Evolutionary conservation across 2,113 vertebrate genomes (phyloP).

Genomic region (Elephas maximus): DNA sequence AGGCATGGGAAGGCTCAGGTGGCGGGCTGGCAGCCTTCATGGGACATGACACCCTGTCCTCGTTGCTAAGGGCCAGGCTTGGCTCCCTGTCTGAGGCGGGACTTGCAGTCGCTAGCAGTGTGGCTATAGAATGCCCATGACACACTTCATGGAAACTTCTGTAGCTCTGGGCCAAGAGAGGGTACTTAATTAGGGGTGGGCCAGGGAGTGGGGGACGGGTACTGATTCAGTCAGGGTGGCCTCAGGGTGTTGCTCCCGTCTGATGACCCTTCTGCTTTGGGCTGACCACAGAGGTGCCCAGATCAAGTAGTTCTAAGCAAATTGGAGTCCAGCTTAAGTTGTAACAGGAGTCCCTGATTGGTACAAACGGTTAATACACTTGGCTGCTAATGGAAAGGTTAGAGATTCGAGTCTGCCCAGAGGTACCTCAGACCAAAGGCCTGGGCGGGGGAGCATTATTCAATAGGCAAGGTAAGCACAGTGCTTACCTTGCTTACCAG

Average conservation of each 20-base stretch:
- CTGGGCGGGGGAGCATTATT: background rate
- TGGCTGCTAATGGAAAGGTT: background rate
- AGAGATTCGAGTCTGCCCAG: background rate
- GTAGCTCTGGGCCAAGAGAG: background rate
- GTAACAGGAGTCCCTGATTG: background rate
- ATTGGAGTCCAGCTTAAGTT: background rate
- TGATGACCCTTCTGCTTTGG: background rate
- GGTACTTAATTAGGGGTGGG: background rate
- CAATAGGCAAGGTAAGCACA: too few relatives aligned
- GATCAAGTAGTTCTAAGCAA: background rate
- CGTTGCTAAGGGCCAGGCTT: background rate
- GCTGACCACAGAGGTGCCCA: background rate
- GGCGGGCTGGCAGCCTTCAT: background rate
- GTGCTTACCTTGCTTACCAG: too few relatives aligned
- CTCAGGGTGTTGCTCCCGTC: background rate
- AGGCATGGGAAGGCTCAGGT: constrained; percentile 29
- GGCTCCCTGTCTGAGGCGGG: background rate
- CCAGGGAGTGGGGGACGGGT: fast-evolving
- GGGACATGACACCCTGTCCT: background rate
- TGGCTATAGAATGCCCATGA: background rate
- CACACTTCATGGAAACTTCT: background rate
- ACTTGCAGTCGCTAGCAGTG: background rate
- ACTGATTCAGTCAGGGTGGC: background rate
- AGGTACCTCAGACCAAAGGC: background rate
- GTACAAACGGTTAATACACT: background rate